Base-by-base conservation (phyloP, 2,888 invertebrate species). In the Dynastes tityus region DNA sequence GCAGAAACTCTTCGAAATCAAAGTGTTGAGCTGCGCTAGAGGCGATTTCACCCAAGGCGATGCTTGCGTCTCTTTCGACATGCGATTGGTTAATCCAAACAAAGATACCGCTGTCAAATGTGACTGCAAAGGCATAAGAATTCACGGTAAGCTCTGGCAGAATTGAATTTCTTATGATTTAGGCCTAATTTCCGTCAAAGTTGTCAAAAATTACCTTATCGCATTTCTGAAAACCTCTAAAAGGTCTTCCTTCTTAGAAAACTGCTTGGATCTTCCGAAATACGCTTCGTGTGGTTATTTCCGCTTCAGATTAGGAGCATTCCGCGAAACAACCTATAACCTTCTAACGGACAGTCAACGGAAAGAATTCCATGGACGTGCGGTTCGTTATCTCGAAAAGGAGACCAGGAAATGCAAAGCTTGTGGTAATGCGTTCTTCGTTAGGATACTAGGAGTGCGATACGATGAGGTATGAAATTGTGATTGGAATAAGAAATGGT, bases 281-380 rank as follows among this genome's bases (percentile, higher is more conserved):
- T 93, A 93, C 80, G 93, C 93, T 0, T 91, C 91, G 40, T 93
- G 93, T 81, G 91, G 92, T 2, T 91, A 91, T 82, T 90, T 93
- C 87, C 90, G 91, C 74, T 93, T 93, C 83, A 89, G 90, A 64
- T 90, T 91, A 80, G 85, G 90, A 0, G 85, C 90, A 77, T 93
- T 93, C 84, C 89, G 91, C 32, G 90, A 91, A 22, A 92, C 91
- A 0, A 92, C 92, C 3, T 93, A 93, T 82, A 91, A 92, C 79
- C 86, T 93, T 67, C 86, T 93, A 58, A 93, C 93, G 0, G 92
- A 92, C 80, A 90, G 88, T 80, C 93, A 93, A 83, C 92, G 93
- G 86, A 90, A 90, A 61, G 91, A 92, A 79, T 90, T 92, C 85
- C 93, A 93, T 82, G 89, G 88, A 0, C 90, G 91, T 78, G 92